Evolutionary conservation across 2,888 invertebrate species (phyloP).

Genomic region (Philhelius pedissequus): DNA sequence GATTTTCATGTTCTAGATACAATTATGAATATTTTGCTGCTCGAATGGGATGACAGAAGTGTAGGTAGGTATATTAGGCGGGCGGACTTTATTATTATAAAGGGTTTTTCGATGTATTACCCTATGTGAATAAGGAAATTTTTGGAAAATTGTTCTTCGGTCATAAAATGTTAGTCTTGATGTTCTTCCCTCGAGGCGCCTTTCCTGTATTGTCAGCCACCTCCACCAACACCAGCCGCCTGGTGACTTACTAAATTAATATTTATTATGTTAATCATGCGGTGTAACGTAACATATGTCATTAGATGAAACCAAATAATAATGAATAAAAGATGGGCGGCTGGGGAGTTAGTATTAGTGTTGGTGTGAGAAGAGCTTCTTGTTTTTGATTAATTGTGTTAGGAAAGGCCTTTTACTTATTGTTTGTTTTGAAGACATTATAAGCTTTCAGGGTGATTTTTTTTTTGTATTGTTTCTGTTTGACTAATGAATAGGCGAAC

Average conservation of each 20-base stretch:
- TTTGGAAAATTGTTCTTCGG: constrained; percentile 25
- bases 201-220: too few species aligned
- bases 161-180: constrained; percentile 33
- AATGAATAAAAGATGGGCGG: neutral
- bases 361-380: neutral
- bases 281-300: constrained; percentile 42
- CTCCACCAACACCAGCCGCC: neutral
- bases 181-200: neutral
- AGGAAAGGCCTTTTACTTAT: constrained; percentile 5
- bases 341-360: neutral
- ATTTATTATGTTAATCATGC: constrained; percentile 49
- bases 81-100: neutral
- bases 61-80: too few species aligned
- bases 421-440: neutral
- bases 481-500: constrained; percentile 4
- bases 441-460: neutral
- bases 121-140: constrained; percentile 23
- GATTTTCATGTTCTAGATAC: constrained; percentile 36
- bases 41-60: neutral
- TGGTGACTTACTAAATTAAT: constrained; percentile 57
- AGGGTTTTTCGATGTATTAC: constrained; percentile 16
- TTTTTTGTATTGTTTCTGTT: neutral
- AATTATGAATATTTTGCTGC: constrained; percentile 22
- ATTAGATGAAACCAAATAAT: constrained; percentile 16
- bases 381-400: constrained; percentile 59